Conservation (phyloP, 2,797 vertebrate genomes). For the Alcedo atthis region DNA sequence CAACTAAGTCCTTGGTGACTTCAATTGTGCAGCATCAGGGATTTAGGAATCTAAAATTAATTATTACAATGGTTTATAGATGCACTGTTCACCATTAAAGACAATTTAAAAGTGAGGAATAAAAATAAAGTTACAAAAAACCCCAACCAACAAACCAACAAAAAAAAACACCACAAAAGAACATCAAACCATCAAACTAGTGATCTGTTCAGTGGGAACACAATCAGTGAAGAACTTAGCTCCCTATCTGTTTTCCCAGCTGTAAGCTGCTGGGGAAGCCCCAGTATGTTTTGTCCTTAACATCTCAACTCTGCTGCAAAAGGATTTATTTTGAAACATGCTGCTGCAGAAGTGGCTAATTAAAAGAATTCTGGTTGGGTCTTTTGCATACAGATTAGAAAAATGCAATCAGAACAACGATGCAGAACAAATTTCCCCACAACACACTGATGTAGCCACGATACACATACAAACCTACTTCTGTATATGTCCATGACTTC, state of each 20-base stretch:
- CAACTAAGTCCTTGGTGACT: neutral
- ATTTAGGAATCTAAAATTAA: neutral
- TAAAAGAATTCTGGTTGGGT: slow-evolving; percentile 46
- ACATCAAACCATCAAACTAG: neutral
- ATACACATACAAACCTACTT: neutral
- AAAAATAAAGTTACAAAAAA: too few species aligned
- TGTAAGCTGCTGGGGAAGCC: slow-evolving; percentile 47
- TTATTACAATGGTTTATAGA: neutral
- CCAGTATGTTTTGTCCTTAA: slow-evolving; percentile 7
- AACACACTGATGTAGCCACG: neutral
- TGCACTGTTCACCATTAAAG: neutral
- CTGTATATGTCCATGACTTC: neutral
- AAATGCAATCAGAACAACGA: neutral
- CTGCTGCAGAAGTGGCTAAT: slow-evolving; percentile 14
- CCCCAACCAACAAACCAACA: neutral
- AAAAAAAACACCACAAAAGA: neutral
- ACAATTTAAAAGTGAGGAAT: neutral
- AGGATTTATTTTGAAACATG: slow-evolving; percentile 22
- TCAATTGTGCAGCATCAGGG: neutral
- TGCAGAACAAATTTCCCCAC: neutral
- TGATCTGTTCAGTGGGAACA: neutral
- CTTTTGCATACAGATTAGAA: slow-evolving; percentile 32
- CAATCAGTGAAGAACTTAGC: neutral
- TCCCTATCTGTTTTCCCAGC: slow-evolving; percentile 24
- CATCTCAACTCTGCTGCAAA: neutral